phyloP scores from a whole-genome alignment of 2,888 invertebrate genomes.

The Ischnura elegans region DNA sequence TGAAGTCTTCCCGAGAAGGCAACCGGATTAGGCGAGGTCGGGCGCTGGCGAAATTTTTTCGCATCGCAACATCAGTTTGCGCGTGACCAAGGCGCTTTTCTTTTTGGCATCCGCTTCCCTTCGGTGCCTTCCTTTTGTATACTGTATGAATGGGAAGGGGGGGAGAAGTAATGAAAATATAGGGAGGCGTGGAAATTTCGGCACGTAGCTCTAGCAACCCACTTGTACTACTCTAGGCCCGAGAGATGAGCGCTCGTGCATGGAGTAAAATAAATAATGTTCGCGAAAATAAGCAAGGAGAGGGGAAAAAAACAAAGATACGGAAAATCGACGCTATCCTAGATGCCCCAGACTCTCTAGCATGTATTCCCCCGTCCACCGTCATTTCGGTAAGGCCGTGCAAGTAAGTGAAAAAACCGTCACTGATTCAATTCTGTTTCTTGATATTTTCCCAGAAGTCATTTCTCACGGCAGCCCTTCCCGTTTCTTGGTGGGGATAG shows the following conservation, averaged over 20 bases:
- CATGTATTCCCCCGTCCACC: not conserved
- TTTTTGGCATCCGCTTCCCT: not conserved
- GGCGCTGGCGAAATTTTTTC: not conserved
- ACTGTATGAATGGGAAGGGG: not conserved
- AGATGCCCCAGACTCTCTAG: not conserved
- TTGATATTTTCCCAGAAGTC: conserved; percentile 26
- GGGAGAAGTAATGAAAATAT: not conserved
- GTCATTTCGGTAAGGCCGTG: not conserved
- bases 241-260: not conserved
- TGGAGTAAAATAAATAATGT: not conserved
- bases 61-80: not conserved
- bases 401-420: not conserved
- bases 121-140: not conserved
- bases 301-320: too few relatives aligned
- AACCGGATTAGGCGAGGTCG: not conserved
- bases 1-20: not conserved
- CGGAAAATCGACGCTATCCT: not conserved
- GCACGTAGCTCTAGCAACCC: not conserved
- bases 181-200: not conserved
- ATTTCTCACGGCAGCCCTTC: not conserved
- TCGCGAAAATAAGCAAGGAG: not conserved
- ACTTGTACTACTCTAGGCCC: not conserved
- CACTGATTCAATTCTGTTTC: conserved; percentile 18
- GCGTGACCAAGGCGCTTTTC: not conserved
- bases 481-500: too few relatives aligned